Evolutionary conservation across 2,888 invertebrate species (phyloP).

Genomic region (Apotomis turbidana): DNA sequence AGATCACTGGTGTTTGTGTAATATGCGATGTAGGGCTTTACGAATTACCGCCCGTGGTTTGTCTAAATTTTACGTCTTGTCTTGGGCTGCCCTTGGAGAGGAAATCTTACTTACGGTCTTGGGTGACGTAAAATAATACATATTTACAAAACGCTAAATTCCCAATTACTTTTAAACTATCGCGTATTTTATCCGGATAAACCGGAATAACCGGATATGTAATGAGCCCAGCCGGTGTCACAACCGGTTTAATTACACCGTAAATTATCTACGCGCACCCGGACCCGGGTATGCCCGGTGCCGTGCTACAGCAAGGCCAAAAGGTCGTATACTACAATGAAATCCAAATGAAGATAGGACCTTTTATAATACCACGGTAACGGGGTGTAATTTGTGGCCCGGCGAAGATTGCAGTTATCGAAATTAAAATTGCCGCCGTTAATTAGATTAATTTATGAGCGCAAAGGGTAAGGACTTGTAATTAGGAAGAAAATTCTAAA

Average conservation of each 20-base stretch:
- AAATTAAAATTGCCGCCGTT: conserved; percentile 29
- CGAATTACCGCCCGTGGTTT: no score
- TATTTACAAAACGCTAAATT: no score
- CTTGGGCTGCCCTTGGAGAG: no score
- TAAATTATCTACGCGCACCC: conserved; percentile 18
- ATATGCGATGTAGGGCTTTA: no score
- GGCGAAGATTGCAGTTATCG: conserved; percentile 21
- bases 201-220: conserved; percentile 14
- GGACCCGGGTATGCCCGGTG: not conserved
- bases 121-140: no score
- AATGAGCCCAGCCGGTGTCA: conserved; percentile 21
- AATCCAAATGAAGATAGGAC: no score
- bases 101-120: no score
- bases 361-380: no score
- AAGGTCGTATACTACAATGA: no score
- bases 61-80: no score
- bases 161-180: conserved; percentile 5
- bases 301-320: no score
- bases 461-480: not conserved
- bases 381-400: conserved; percentile 24
- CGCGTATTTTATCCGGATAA: conserved; percentile 13
- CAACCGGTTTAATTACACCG: conserved; percentile 17
- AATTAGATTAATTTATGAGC: conserved; percentile 25
- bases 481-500: conserved; percentile 11
- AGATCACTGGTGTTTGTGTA: no score